A percentile compares a stretch with the other conserved stretches of the same genome.
Conservation (phyloP, 2,888 invertebrate genomes). For the Phaedon cochleariae region DNA sequence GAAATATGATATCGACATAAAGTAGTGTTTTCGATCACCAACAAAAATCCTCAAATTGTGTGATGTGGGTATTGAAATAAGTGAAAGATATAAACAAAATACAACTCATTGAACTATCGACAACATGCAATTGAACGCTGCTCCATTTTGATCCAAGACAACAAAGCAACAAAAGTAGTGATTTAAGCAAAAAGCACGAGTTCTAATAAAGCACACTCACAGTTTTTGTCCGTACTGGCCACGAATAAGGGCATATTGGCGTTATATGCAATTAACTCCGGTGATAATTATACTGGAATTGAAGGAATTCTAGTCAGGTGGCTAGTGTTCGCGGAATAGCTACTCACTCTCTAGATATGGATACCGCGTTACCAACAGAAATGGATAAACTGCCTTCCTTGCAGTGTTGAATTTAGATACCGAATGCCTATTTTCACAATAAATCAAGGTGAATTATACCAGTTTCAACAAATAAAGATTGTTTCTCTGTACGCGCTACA, state of each 20-base stretch:
- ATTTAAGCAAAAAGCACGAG: conserved; percentile 34
- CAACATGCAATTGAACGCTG: neutral
- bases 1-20: too few relatives aligned
- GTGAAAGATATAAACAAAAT: too few relatives aligned
- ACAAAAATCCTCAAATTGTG: too few relatives aligned
- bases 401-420: conserved; percentile 56
- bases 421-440: conserved; percentile 53
- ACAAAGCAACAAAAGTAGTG: conserved; percentile 34
- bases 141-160: conserved; percentile 6
- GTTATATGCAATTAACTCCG: conserved; percentile 49
- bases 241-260: conserved; percentile 46
- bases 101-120: too few relatives aligned
- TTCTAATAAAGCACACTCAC: conserved; percentile 37
- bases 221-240: conserved; percentile 31
- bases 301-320: conserved; percentile 55
- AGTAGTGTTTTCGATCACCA: too few relatives aligned
- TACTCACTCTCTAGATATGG: conserved; percentile 51
- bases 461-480: conserved; percentile 37
- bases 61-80: too few relatives aligned
- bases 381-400: conserved; percentile 52
- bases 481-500: conserved; percentile 42
- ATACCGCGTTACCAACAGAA: conserved; percentile 48
- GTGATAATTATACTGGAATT: conserved; percentile 50
- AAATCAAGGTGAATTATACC: conserved; percentile 53
- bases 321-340: conserved; percentile 55